Base-by-base conservation (phyloP, 1,140 invertebrate species). In the Megathymus violae region DNA sequence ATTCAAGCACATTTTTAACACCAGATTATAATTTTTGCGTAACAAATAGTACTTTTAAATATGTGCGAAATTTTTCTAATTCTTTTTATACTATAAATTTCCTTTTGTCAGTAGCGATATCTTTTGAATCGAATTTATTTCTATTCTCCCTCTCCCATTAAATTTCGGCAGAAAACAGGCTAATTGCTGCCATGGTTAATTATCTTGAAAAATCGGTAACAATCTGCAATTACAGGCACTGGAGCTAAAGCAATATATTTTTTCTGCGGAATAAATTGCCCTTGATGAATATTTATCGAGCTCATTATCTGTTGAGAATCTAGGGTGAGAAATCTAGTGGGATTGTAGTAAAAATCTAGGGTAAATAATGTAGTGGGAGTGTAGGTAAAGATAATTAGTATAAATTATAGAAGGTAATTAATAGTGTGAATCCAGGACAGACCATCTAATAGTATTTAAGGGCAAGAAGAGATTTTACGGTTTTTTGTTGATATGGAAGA, bases 181-280 rank as follows among this genome's bases (percentile, higher is more conserved):
- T 69, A 69, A 69, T 64, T 64, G 62, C 67, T 19, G 17, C 22
- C 27, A 50, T 58, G 58, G 58, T 36, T 69, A 69, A 69, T 69
- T 69, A 62, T 11, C 44, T 48, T 31, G 36, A 41, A 60, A 50
- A 62, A 61, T 38, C 19, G 44, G 34, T 61, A 61, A 41, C 50
- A 54, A 25, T 41, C 36, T 38, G 13, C 50, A 54, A 41, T 54
- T 38, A 41, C 34, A 54, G 11, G 6, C 36, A 54, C 38, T 11
- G 16, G 38, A 40, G 10, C 13, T 17, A 11, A 52, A 52, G 11
- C 41, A 54, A 43, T 41, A 40, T 52, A 38, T 52, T 52, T 52
- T 11, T 19, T 36, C 10, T 4, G 34, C 34, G 34, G 34, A 36
- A 36, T 40, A 52, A 52, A n/a, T 54, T 9, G 27, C 11, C 1